Evolutionary conservation across 1,140 invertebrate species (phyloP).

Genomic region (Drosophila sucinea): DNA sequence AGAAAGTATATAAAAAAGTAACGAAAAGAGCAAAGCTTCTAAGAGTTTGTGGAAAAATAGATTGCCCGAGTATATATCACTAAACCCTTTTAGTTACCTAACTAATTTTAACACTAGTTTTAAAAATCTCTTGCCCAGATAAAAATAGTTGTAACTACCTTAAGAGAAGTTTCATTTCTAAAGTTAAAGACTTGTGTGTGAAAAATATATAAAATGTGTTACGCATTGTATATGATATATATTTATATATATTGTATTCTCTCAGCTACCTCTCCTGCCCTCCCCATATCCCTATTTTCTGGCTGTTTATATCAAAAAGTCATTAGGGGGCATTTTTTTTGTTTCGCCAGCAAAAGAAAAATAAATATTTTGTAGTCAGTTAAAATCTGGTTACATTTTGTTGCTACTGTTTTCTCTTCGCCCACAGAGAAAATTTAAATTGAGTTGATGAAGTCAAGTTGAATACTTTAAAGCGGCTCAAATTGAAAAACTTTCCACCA

Average conservation of each 20-base stretch:
- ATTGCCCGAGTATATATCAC: no score
- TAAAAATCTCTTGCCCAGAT: neutral
- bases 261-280: constrained; percentile 5
- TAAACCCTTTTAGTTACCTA: neutral
- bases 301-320: constrained; percentile 61
- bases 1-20: no score
- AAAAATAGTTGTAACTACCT: neutral
- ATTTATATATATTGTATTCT: neutral
- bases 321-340: constrained; percentile 50
- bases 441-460: constrained; percentile 40
- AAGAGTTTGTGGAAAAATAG: no score
- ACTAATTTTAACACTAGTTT: neutral
- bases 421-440: constrained; percentile 10
- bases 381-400: constrained; percentile 52
- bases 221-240: constrained; percentile 1
- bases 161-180: neutral
- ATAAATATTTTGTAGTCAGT: constrained; percentile 41
- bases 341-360: constrained; percentile 22
- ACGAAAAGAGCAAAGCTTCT: no score
- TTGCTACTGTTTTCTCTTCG: constrained; percentile 21
- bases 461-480: constrained; percentile 77
- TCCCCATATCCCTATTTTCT: constrained; percentile 2
- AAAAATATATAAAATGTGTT: neutral
- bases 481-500: constrained; percentile 80
- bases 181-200: neutral